Percentiles rank a stretch among this genome's conserved stretches.
Conservation (phyloP, 2,888 invertebrate genomes). For the Autographa pulchrina region DNA sequence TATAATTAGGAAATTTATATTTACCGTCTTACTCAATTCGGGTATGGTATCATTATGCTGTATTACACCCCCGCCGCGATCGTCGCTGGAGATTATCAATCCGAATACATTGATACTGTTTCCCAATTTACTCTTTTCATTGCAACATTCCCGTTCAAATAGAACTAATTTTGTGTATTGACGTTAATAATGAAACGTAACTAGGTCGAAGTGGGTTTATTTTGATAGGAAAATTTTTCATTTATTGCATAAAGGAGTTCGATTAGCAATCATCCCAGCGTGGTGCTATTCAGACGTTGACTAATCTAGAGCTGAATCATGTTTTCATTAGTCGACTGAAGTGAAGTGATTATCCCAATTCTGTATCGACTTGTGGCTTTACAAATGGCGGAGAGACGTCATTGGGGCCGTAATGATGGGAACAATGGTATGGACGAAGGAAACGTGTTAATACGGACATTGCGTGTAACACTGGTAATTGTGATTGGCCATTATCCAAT, state of each 20-base stretch:
- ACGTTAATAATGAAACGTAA: conserved; percentile 11
- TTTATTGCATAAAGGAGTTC: conserved; percentile 12
- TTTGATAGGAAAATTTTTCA: conserved; percentile 13
- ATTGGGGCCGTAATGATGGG: background rate
- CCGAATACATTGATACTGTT: conserved; percentile 17
- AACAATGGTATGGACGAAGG: background rate
- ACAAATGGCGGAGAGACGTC: conserved; percentile 1
- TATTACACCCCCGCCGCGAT: conserved; percentile 25
- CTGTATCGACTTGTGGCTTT: conserved; percentile 2
- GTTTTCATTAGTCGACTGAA: background rate
- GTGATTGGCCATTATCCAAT: background rate
- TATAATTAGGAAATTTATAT: conserved; percentile 86
- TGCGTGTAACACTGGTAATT: conserved; percentile 40
- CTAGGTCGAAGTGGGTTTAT: conserved; percentile 16
- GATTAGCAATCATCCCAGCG: conserved; percentile 1
- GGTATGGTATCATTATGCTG: conserved; percentile 56
- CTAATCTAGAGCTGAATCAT: conserved; percentile 1
- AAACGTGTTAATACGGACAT: conserved; percentile 19
- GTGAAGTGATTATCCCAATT: conserved; percentile 2
- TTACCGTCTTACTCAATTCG: conserved; percentile 71
- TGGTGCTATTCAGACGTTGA: background rate
- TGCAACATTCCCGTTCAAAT: conserved; percentile 8
- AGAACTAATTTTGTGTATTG: conserved; percentile 16
- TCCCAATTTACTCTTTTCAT: conserved; percentile 23
- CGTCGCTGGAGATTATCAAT: conserved; percentile 19